Base-by-base conservation (phyloP, 2,888 invertebrate species). In the Copidosoma aretas region DNA sequence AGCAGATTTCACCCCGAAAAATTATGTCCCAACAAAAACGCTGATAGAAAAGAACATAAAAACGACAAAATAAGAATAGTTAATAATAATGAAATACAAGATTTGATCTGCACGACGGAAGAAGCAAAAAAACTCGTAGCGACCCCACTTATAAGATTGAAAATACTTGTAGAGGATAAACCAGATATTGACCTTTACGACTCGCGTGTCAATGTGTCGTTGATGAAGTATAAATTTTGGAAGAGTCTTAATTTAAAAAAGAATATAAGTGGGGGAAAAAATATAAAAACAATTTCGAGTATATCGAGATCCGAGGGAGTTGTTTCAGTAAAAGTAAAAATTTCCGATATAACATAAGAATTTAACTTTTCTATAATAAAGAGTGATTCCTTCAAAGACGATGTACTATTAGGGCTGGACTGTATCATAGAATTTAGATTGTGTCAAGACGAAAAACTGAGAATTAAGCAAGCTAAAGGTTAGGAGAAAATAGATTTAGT, bases 401-500 rank as follows among this genome's bases (percentile, higher is more conserved):
- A 73, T 71, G 21, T 72, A 59, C 53, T 71, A 24, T 46, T 73
- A 43, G 72, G 71, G 8, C 56, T 73, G 60, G 71, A 72, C 39
- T 39, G 41, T 43, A 73, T 73, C 49, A 71, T 66, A 61, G n/a
- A 53, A 59, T 73, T 73, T 54, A 64, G 57, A 68, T 46, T 72
- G 5, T 64, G 64, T 22, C 73, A 73, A 65, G 51, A 72, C 54
- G 71, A 73, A 71, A 71, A 73, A 54, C 68, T 72, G 17, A 41
- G 43, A 59, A 59, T 59, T 21, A 21, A 22, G 58, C 58, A 59
- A 59, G 39, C 25, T 49, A 32, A 51, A 8, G 21, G 51, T 14
- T 8, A 15, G 25, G 32, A 60, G 51, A 60, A 41, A 51, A 51
- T 41, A 51, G 17, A 60, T 17, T 51, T 32, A 39, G 21, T 41